A percentile compares a stretch with the other conserved stretches of the same genome.
These are phyloP conservation scores for Tokudaia tokunoshimensis DNA, from an alignment of 2,797 vertebrate species.

Conservation along the genomic window DNA sequence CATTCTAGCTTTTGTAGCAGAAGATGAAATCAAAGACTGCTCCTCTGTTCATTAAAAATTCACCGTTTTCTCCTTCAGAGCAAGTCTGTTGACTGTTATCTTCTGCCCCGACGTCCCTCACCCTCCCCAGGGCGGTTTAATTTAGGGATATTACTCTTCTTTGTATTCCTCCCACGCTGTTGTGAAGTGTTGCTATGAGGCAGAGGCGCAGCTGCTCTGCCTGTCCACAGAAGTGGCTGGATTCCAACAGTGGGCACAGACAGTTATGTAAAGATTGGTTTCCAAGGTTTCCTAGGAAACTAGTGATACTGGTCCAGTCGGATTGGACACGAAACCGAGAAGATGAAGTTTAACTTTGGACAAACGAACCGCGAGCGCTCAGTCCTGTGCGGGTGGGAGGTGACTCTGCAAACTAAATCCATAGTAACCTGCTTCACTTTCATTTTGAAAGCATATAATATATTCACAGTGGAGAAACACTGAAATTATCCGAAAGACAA, in stretches of 20 bases:
- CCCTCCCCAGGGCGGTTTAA: conserved; percentile 41
- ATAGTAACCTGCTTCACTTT: background rate
- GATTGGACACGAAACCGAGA: background rate
- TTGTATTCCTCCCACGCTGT: conserved; percentile 48
- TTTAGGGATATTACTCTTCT: background rate
- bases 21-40: background rate
- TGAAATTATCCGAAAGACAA: background rate
- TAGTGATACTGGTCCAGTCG: conserved; percentile 32
- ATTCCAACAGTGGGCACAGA: conserved; percentile 77
- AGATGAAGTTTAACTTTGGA: background rate
- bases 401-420: background rate
- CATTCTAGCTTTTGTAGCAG: background rate
- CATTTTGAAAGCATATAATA: background rate
- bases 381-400: background rate
- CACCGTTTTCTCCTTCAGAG: background rate
- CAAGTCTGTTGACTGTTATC: background rate
- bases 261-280: conserved; percentile 62
- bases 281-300: conserved; percentile 75
- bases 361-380: background rate
- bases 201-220: conserved; percentile 22
- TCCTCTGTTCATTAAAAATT: conserved; percentile 46
- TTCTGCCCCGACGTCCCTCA: background rate
- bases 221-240: conserved; percentile 63
- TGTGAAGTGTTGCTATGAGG: conserved; percentile 59
- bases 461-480: background rate